Evolutionary conservation across 2,113 vertebrate genomes (phyloP).

Genomic region (Felis catus): DNA sequence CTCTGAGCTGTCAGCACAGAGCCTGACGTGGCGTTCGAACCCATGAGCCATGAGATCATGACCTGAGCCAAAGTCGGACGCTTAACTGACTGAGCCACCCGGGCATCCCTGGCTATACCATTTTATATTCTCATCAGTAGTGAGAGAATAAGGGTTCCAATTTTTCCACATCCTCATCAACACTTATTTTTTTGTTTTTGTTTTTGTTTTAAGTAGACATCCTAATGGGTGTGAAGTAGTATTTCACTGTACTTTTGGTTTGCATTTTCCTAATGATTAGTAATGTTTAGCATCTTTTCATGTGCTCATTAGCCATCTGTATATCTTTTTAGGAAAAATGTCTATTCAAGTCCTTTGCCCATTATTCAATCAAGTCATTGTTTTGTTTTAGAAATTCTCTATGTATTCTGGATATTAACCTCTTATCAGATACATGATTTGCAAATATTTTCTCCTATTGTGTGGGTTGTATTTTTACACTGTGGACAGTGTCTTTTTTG

Average conservation of each 20-base stretch:
- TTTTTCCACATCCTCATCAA: neutral
- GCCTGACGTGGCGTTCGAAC: too few species aligned
- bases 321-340: neutral
- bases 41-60: too few species aligned
- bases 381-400: constrained; percentile 1
- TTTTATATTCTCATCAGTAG: neutral
- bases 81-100: too few species aligned
- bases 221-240: neutral
- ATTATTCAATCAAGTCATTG: neutral
- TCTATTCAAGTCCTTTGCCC: neutral
- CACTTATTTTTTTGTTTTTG: neutral
- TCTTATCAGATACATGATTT: neutral
- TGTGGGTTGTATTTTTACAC: neutral
- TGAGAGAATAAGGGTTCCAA: neutral
- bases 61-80: too few species aligned
- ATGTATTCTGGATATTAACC: neutral
- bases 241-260: neutral
- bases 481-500: neutral
- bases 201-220: neutral
- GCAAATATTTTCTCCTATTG: neutral
- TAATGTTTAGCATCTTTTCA: neutral
- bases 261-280: neutral
- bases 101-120: neutral
- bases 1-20: too few species aligned
- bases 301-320: neutral